Base-by-base conservation (phyloP, 2,888 invertebrate species). In the Lasioglossum zephyrum region DNA sequence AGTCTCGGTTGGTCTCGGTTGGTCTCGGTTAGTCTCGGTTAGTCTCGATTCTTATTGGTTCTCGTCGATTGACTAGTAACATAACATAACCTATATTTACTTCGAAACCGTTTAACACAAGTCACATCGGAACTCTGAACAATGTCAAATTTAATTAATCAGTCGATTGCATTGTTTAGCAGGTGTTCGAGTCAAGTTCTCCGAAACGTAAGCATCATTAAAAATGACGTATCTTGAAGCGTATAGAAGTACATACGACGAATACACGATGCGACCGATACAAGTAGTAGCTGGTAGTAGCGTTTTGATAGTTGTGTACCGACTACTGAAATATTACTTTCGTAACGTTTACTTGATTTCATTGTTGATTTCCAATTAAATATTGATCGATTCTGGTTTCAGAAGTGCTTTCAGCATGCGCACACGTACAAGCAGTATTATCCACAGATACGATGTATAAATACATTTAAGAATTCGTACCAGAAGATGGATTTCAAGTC, bases 81-180 rank as follows among this genome's bases (percentile, higher is more conserved):
- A 22, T 6, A 22, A 8, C 66, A 81, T 87, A 89, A 89, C 89
- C 89, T 87, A 1, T 47, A 18, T 49, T 2, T 26, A 3, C 63
- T n/a, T 44, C 36, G 8, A 66, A 66, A 31, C 22, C 26, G 36
- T 31, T 70, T 13, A 13, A 39, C 44, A 11, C 31, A 79, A 47
- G 3, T 77, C 66, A 47, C 69, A 31, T 31, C 63, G 1, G 70
- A 53, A 87, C n/a, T 31, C 63, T 1, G 70, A 53, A 87, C n/a
- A 80, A 93, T 93, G 91, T 89, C 89, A 41, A 81, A 75, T 3
- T 80, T 91, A 81, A 84, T 89, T 31, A 82, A 81, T 36, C 78
- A 87, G 57, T 86, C 89, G 18, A 26, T 88, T 44, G 57, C 63
- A 5, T 47, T 73, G 3, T 60, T 90, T 47, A 89, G 81, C 9